Conservation (phyloP, 2,113 vertebrate genomes). For the Euleptes europaea region DNA sequence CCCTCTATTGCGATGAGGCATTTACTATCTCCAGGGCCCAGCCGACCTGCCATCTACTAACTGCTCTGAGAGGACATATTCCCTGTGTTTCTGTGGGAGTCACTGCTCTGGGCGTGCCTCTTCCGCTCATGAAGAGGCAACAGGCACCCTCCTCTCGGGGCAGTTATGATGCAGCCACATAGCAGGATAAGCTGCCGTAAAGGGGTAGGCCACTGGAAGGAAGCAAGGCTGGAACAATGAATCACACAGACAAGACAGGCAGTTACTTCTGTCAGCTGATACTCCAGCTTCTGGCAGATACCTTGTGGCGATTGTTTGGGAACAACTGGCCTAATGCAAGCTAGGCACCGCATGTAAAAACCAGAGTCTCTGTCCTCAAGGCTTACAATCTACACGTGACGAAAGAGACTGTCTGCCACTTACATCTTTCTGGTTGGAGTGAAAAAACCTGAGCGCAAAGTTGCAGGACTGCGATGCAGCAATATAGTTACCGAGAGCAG, state of each 20-base stretch:
- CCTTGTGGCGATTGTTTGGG: no score
- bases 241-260: not conserved
- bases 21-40: no score
- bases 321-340: no score
- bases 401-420: constrained; percentile 63
- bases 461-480: constrained; percentile 97
- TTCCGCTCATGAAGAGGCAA: not conserved
- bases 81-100: no score
- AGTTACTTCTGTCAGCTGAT: not conserved
- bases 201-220: no score
- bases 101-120: not conserved
- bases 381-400: no score
- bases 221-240: no score
- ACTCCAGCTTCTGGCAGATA: not conserved
- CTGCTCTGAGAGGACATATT: no score
- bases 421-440: constrained; percentile 99
- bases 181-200: no score
- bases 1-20: not conserved
- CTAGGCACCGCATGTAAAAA: no score
- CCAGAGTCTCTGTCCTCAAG: no score
- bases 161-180: not conserved
- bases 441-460: constrained; percentile 99
- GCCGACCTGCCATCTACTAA: no score
- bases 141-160: not conserved
- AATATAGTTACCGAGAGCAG: constrained; percentile 91